Base-by-base conservation (phyloP, 2,888 invertebrate species). In the Leistus spinibarbis region DNA sequence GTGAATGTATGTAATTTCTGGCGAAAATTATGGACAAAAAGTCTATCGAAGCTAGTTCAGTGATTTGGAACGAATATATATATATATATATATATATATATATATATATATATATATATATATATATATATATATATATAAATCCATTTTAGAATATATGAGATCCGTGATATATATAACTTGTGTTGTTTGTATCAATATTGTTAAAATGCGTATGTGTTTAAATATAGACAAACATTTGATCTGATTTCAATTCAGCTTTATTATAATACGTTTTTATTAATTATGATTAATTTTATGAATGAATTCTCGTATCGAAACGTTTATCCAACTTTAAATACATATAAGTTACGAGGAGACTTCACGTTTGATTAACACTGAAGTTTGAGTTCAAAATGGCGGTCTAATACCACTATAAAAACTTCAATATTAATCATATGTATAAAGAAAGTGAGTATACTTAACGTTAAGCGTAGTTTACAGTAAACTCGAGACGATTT, bases 161-260 rank as follows among this genome's bases (percentile, higher is more conserved):
- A 19, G 17, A 60, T 60, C 10, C 20, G 60, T 60, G 60, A 60
- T 60, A 60, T 60, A 20, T 60, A 60, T 60, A 60, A 60, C 60
- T 20, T 60, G 13, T 60, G 60, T 60, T 60, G 20, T 60, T 19
- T 60, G 60, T 60, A 60, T 19, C 19, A 60, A 60, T 60, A 60
- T 60, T 60, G 60, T 60, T 60, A 60, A 60, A 40, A 17, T 60
- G 60, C 60, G 22, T 60, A 60, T 60, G 17, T 60, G 60, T 60
- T 19, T 20, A 22, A n/a, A 20, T 57, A 22, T 60, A 60, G 60
- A 60, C 60, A 60, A 20, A 17, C 17, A 54, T 54, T 17, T 54
- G 54, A 17, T 54, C 22, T 60, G 60, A 16, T 20, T 20, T 60
- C 22, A 60, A 20, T 22, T 60, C 20, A 13, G 20, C 22, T 56